A percentile compares a stretch with the other conserved stretches of the same genome.
phyloP scores from a whole-genome alignment of 2,888 invertebrate genomes.

The Seira musarum region DNA sequence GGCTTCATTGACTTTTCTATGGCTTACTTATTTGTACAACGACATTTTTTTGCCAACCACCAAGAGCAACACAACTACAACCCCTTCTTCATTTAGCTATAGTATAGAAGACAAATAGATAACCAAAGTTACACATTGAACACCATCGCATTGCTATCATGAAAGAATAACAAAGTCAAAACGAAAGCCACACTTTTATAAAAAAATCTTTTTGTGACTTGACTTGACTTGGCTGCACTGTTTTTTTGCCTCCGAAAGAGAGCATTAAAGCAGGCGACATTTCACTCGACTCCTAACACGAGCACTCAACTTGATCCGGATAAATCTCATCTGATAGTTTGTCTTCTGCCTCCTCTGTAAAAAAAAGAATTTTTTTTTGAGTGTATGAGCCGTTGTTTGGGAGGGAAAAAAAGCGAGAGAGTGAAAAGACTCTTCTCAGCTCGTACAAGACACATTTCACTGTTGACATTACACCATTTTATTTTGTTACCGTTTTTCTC shows the following conservation, averaged over 20 bases:
- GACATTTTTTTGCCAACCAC: constrained; percentile 30
- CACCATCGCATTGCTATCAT: no score
- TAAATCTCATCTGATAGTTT: constrained; percentile 56
- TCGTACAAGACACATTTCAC: constrained; percentile 37
- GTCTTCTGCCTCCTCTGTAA: no score
- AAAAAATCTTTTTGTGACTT: constrained; percentile 25
- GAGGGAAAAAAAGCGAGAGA: constrained; percentile 28
- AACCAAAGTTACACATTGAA: constrained; percentile 20
- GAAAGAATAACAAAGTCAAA: constrained; percentile 37
- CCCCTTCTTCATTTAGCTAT: no score
- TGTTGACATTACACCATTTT: constrained; percentile 44
- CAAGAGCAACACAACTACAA: no score
- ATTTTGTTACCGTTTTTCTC: constrained; percentile 33
- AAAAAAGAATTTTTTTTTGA: constrained; percentile 13
- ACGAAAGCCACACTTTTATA: no score
- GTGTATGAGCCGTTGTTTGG: constrained; percentile 17
- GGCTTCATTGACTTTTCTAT: constrained; percentile 39
- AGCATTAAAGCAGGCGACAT: constrained; percentile 13
- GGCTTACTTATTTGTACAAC: constrained; percentile 29
- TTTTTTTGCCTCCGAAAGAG: not conserved
- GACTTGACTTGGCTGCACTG: not conserved
- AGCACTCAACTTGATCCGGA: constrained; percentile 49
- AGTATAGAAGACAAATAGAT: constrained; percentile 25
- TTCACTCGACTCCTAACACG: constrained; percentile 36
- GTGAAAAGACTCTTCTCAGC: constrained; percentile 38